These are phyloP conservation scores for Balearica regulorum DNA, from an alignment of 2,797 vertebrate genomes.

Conservation along the genomic window DNA sequence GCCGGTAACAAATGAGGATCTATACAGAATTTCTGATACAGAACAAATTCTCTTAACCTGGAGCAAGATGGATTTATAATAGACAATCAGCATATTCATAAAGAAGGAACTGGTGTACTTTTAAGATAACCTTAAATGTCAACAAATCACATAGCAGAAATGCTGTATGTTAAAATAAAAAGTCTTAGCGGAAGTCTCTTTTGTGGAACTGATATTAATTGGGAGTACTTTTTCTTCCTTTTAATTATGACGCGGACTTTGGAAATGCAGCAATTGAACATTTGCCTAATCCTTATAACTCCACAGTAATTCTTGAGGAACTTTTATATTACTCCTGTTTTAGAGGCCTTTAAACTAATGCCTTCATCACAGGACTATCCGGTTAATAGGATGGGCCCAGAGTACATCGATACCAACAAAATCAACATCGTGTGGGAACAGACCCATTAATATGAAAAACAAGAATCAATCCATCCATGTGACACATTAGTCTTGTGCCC, in stretches of 20 bases:
- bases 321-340: neutral
- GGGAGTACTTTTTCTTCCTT: neutral
- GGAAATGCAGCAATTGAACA: neutral
- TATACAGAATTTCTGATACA: neutral
- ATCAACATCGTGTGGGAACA: neutral
- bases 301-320: neutral
- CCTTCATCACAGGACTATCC: neutral
- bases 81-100: conserved; percentile 18
- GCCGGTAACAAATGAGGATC: neutral
- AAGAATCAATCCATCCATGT: neutral
- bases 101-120: neutral
- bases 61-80: neutral
- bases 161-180: neutral
- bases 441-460: neutral
- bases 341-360: neutral
- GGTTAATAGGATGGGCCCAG: neutral
- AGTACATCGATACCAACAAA: neutral
- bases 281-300: neutral
- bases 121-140: neutral
- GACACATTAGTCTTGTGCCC: neutral
- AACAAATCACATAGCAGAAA: neutral
- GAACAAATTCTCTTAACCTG: neutral
- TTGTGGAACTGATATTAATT: neutral
- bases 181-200: neutral
- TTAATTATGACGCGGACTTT: neutral